These are phyloP conservation scores for Lanistes nyassanus DNA, from an alignment of 1,140 invertebrate genomes.

Conservation along the genomic window DNA sequence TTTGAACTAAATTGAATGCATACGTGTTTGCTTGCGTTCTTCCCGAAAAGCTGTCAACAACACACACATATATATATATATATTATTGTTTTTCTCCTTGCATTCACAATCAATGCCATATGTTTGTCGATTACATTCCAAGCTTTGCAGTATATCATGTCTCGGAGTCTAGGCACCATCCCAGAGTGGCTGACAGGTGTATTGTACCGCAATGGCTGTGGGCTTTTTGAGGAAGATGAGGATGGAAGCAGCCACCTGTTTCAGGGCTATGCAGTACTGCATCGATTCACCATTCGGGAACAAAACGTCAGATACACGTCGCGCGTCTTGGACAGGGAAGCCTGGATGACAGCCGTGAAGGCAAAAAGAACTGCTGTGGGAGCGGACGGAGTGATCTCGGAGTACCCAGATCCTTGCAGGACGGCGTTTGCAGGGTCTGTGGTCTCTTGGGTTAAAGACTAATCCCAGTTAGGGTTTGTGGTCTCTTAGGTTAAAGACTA, in stretches of 20 bases:
- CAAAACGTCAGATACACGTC: conserved; percentile 75
- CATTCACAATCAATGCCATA: not conserved
- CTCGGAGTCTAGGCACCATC: conserved; percentile 71
- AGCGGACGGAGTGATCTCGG: conserved; percentile 80
- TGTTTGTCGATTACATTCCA: too few species aligned
- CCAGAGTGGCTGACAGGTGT: conserved; percentile 83
- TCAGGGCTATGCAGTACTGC: conserved; percentile 85
- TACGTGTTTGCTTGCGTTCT: not conserved
- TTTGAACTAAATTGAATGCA: not conserved
- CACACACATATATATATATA: not conserved
- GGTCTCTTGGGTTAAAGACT: not conserved
- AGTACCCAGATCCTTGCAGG: conserved; percentile 70
- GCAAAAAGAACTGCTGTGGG: conserved; percentile 84
- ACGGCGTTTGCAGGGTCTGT: conserved; percentile 63
- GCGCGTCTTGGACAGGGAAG: conserved; percentile 80
- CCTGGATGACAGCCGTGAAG: conserved; percentile 78
- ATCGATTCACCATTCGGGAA: conserved; percentile 72
- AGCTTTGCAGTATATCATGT: not conserved
- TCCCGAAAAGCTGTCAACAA: not conserved
- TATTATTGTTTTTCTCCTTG: not conserved
- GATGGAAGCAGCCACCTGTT: conserved; percentile 84
- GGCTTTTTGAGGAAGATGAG: conserved; percentile 79
- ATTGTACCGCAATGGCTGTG: conserved; percentile 85
- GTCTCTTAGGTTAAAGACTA: not conserved
- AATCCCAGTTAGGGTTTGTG: too few species aligned